Percentiles rank a stretch among this genome's conserved stretches.
These are phyloP conservation scores for Loripinus fragilis DNA, from an alignment of 2,888 invertebrate genomes.

Conservation along the genomic window DNA sequence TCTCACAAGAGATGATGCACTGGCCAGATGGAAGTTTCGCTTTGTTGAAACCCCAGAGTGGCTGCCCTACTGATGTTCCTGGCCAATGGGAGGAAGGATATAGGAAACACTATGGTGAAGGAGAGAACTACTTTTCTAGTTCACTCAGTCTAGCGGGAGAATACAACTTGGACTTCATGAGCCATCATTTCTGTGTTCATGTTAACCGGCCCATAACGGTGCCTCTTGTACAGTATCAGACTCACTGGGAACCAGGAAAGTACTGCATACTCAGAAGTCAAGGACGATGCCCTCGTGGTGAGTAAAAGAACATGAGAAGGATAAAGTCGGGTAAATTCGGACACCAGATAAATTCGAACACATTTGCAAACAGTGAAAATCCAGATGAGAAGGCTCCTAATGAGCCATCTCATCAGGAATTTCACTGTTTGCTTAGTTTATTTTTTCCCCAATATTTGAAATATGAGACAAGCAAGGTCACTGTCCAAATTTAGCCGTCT, in stretches of 20 bases:
- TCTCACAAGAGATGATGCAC: constrained; percentile 63
- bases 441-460: too few species aligned
- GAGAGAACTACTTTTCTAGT: constrained; percentile 55
- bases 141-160: constrained; percentile 56
- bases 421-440: too few species aligned
- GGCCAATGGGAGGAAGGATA: constrained; percentile 59
- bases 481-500: too few species aligned
- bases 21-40: constrained; percentile 70
- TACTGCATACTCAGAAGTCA: constrained; percentile 66
- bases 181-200: constrained; percentile 64
- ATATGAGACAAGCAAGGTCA: too few species aligned
- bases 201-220: constrained; percentile 16
- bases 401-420: too few species aligned
- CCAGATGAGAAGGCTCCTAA: too few species aligned
- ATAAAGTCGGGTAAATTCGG: too few species aligned
- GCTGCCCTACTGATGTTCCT: constrained; percentile 60
- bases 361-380: too few species aligned
- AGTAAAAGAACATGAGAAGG: not conserved
- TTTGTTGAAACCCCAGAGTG: constrained; percentile 58
- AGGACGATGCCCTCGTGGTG: constrained; percentile 64
- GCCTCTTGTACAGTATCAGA: constrained; percentile 55
- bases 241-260: constrained; percentile 67
- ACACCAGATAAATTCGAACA: too few species aligned
- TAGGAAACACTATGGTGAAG: constrained; percentile 59
- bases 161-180: constrained; percentile 46